Evolutionary conservation across 2,888 invertebrate species (phyloP), one percentile per base, ranked within the genome.

Genomic region (Caenorhabditis wallacei): DNA sequence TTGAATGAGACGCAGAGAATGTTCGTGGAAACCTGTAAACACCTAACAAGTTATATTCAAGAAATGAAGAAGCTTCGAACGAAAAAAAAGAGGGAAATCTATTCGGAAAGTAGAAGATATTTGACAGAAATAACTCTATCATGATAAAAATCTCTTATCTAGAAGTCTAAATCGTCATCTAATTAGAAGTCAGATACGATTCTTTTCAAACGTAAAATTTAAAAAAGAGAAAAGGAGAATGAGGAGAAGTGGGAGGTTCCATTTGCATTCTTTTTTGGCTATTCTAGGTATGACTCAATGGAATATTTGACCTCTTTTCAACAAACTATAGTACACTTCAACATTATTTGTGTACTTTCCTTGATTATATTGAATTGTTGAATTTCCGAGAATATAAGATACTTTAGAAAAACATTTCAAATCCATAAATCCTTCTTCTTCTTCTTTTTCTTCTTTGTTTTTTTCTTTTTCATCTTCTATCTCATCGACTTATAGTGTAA

Each of bases 31-130:
- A 69, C 68, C 76, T 76, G 76, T 76, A 76, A 61, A 69, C 76
- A 76, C 76, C 59, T 76, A 76, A 76, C 76, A 76, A 76, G 76
- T 76, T 76, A 68, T 59, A 69, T 69, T 69, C 61, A 69, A 64
- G 63, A 66, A 66, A 66, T 46, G 72, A 72, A 72, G 40, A 57
- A 69, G 43, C 43, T 48, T n/a, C 2, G 46, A 48, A 18, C 4
- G 16, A 18, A 24, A 46, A 7, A 20, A 30, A 13, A 16, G 53
- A 7, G 37, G 37, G 20, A 22, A 53, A 13, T 16, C 53, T 26
- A 16, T 8, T 40, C 16, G 13, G 16, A 40, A 40, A 40, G 40
- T 40, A 40, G 40, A 40, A 16, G 61, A 43, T 26, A 43, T 43
- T 61, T 43, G 24, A 43, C 61, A 61, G 61, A 40, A 61, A 61